Conservation (phyloP, 2,888 invertebrate genomes). For the Epinotia bilunana region DNA sequence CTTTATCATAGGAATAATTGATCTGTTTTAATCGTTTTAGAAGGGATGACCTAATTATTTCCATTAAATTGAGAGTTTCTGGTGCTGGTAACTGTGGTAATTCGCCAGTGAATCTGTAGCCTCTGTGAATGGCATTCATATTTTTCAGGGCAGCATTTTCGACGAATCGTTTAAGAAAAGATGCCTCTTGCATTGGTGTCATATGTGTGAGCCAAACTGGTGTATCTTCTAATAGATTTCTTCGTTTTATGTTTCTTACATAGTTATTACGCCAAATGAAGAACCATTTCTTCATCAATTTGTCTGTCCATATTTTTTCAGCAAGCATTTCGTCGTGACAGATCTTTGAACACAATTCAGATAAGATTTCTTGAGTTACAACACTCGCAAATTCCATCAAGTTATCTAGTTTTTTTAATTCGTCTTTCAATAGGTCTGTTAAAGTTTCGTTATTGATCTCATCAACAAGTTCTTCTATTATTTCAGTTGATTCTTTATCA, state of each 20-base stretch:
- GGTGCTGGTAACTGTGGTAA: slow-evolving; percentile 64
- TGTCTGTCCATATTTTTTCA: slow-evolving; percentile 66
- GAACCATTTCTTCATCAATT: slow-evolving; percentile 73
- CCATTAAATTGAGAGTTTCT: slow-evolving; percentile 73
- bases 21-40: slow-evolving; percentile 80
- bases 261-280: slow-evolving; percentile 70
- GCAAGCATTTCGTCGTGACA: slow-evolving; percentile 70
- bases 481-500: slow-evolving; percentile 67
- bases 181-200: slow-evolving; percentile 71
- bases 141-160: slow-evolving; percentile 68
- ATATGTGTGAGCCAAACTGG: slow-evolving; percentile 76
- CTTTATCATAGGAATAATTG: slow-evolving; percentile 72
- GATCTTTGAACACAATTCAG: slow-evolving; percentile 67
- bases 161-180: slow-evolving; percentile 60
- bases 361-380: slow-evolving; percentile 63
- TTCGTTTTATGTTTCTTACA: slow-evolving; percentile 66
- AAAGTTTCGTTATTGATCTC: slow-evolving; percentile 67
- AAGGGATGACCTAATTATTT: slow-evolving; percentile 74
- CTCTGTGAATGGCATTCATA: slow-evolving; percentile 75
- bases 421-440: slow-evolving; percentile 61
- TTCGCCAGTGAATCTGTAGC: slow-evolving; percentile 73
- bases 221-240: slow-evolving; percentile 71
- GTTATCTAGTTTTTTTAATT: slow-evolving; percentile 62
- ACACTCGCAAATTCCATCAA: slow-evolving; percentile 62
- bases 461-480: slow-evolving; percentile 65